Conservation (phyloP, 2,888 invertebrate genomes). For the Temnothorax unifasciatus region DNA sequence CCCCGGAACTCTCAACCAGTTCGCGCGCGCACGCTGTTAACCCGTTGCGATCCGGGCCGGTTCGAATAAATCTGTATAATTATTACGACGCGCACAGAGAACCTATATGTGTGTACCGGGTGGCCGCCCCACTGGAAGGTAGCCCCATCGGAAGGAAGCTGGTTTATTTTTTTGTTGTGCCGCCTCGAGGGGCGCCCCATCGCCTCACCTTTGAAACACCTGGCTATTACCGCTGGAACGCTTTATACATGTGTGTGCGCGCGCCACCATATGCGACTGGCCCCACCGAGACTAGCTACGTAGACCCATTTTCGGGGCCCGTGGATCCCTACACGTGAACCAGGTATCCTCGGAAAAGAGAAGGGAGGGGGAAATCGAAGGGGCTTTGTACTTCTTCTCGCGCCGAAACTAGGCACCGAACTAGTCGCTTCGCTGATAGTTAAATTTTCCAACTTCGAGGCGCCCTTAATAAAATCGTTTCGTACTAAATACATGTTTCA, state of each 20-base stretch:
- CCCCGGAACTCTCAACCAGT: conserved; percentile 70
- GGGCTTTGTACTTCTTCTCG: conserved; percentile 56
- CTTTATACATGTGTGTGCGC: conserved; percentile 74
- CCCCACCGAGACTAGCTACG: conserved; percentile 85
- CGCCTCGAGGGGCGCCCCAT: conserved; percentile 79
- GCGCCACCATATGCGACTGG: conserved; percentile 83
- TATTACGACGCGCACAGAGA: conserved; percentile 67
- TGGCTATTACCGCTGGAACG: conserved; percentile 84
- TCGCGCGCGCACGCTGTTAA: conserved; percentile 56
- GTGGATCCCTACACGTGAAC: conserved; percentile 81
- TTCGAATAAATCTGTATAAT: conserved; percentile 81
- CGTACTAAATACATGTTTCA: not conserved
- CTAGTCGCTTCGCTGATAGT: conserved; percentile 37
- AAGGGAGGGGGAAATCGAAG: conserved; percentile 38
- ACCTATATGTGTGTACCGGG: conserved; percentile 68
- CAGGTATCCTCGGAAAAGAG: conserved; percentile 63
- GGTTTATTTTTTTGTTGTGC: conserved; percentile 81
- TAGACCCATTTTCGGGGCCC: conserved; percentile 84
- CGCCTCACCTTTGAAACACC: conserved; percentile 85
- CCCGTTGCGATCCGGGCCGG: conserved; percentile 70
- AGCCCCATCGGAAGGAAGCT: conserved; percentile 83
- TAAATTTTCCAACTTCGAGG: conserved; percentile 56
- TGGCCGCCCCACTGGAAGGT: conserved; percentile 68
- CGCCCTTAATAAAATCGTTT: not conserved
- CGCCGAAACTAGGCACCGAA: conserved; percentile 26